Base-by-base conservation (phyloP, 2,113 vertebrate species). In the Corythoichthys haematopterus region DNA sequence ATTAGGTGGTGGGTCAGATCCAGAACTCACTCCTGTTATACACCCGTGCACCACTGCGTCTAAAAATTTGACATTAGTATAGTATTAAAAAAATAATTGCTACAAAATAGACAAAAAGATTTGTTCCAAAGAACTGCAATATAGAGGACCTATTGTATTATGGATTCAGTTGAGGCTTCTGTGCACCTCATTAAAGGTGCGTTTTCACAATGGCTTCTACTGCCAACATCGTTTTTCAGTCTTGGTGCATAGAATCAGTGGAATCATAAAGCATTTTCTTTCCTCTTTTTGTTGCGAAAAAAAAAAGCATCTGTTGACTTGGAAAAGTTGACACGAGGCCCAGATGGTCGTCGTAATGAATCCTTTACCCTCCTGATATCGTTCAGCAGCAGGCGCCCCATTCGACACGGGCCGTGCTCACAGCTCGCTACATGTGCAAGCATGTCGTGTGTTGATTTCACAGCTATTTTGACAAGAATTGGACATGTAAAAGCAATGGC, bases 391-490 rank as follows among this genome's bases (percentile, higher is more conserved):
- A 71, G 65, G 40, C 60, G 35, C 1, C 36, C 48, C 71, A 77
- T 69, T 47, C 71, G 61, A 77, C 28, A 1, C 36, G 1, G 43
- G 47, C n/a, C 51, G 47, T 55, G 47, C 75, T 69, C 66, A 47
- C 57, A 51, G 20, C 37, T 52, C 46, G 38, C 65, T 51, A 15
- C 35, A 47, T 50, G 33, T 51, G 35, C 12, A 50, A 55, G 52
- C 20, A 51, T 72, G 62, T 65, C 64, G 48, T 57, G 37, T 59
- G 66, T 61, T 70, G 65, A 70, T 20, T 53, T 78, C 36, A 67
- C 71, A 69, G 38, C 66, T 43, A 43, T 43, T 65, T 68, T 45
- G 46, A 45, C 16, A 55, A 15, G 20, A 28, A 28, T 28, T 28
- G 20, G 20, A 28, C 20, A 28, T 28, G 20, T 28, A 28, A 28